Evolutionary conservation across 2,113 vertebrate species (phyloP), one percentile per base, ranked within the genome.

Genomic region (Dascyllus trimaculatus): DNA sequence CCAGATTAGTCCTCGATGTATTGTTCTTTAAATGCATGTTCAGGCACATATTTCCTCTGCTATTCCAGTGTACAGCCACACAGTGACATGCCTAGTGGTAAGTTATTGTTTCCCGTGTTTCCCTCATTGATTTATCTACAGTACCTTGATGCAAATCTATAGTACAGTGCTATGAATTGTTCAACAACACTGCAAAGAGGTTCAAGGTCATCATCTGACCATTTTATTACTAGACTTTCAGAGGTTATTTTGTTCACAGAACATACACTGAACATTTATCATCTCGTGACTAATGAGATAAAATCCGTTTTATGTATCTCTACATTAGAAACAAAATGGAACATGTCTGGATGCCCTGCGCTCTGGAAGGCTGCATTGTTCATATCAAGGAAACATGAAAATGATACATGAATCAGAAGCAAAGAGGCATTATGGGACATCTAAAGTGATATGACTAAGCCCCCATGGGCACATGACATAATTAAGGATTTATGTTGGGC

Each of bases 401-500:
- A 86, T 71, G 68, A 65, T 69, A 49, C 49, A 78, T 80, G 66
- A 83, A 85, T 87, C 75, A 62, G 19, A 78, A 49, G 67, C 26
- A 76, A 67, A 85, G 59, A 58, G 25, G 66, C 82, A 86, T 85
- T 85, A 76, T 57, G 56, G 51, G 76, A 81, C 86, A 86, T 89
- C 75, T 63, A 69, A 89, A 75, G 61, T 81, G 82, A 89, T 84
- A 85, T 75, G 75, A 88, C 84, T 82, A 81, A 90, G 74, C 73
- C 85, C 70, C 66, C 43, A 26, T 59, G 68, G 74, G 78, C 71
- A 80, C 24, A 82, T 68, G 81, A 83, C 84, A 91, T 91, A 90
- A 93, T 93, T 90, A 90, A 67, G 81, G 86, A 81, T 85, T 90
- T 87, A 91, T 88, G 74, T 69, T 61, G 53, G 72, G 68, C 78